phyloP scores from a whole-genome alignment of 2,888 invertebrate genomes.

The Hemithea aestivaria region DNA sequence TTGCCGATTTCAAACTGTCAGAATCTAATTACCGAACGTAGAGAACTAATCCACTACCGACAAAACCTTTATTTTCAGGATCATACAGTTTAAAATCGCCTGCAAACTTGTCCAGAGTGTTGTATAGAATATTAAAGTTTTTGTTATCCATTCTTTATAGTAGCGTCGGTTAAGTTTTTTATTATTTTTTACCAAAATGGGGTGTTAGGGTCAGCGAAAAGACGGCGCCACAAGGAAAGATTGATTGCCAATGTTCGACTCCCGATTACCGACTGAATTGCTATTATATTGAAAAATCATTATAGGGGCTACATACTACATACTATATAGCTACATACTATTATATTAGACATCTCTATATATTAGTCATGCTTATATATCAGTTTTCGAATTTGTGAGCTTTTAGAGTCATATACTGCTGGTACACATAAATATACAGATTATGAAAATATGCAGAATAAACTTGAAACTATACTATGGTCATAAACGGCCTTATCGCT shows the following conservation, averaged over 20 bases:
- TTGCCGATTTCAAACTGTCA: slow-evolving; percentile 71
- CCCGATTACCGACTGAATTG: slow-evolving; percentile 36
- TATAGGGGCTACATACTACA: no score
- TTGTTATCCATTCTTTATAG: slow-evolving; percentile 66
- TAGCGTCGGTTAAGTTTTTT: slow-evolving; percentile 52
- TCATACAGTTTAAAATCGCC: slow-evolving; percentile 33
- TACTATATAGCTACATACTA: no score
- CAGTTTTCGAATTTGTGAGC: no score
- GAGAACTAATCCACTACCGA: slow-evolving; percentile 25
- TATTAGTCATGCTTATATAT: no score
- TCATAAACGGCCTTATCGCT: no score
- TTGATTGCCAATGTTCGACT: slow-evolving; percentile 61
- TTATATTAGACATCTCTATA: no score
- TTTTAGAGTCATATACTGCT: no score
- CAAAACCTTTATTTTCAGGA: slow-evolving; percentile 26
- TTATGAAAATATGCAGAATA: no score
- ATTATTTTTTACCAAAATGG: slow-evolving; percentile 49
- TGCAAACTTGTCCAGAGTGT: slow-evolving; percentile 17
- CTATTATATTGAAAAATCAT: slow-evolving; percentile 52
- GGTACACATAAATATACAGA: no score
- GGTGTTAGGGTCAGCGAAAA: slow-evolving; percentile 67
- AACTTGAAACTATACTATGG: no score
- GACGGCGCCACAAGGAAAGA: slow-evolving; percentile 64
- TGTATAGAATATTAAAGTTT: slow-evolving; percentile 46
- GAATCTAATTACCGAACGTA: slow-evolving; percentile 71